Percentiles rank a stretch among this genome's conserved stretches.
phyloP scores from a whole-genome alignment of 2,113 vertebrate species.

The Esox niger region DNA sequence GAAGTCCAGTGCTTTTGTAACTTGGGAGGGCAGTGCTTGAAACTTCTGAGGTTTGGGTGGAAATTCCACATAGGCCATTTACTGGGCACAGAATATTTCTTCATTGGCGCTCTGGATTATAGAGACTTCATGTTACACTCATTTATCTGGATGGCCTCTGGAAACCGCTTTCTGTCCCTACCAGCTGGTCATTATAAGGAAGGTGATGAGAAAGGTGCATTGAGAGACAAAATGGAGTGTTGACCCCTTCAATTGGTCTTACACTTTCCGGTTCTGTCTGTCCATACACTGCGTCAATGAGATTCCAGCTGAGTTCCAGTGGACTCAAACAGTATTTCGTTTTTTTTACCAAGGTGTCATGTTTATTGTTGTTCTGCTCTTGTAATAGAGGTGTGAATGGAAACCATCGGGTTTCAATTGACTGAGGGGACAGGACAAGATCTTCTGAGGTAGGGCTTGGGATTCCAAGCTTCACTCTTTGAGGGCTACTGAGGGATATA shows the following conservation, averaged over 20 bases:
- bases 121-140: not conserved
- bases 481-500: constrained; percentile 68
- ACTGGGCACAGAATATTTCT: not conserved
- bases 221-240: not conserved
- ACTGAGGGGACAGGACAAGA: not conserved
- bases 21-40: not conserved
- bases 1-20: too few species aligned
- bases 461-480: constrained; percentile 39
- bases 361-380: not conserved
- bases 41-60: not conserved
- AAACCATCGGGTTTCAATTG: not conserved
- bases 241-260: not conserved
- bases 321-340: not conserved
- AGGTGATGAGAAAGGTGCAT: not conserved
- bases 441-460: constrained; percentile 4
- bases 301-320: not conserved
- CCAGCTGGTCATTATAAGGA: not conserved
- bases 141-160: not conserved
- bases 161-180: not conserved
- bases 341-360: not conserved
- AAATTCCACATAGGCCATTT: not conserved
- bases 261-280: not conserved
- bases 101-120: not conserved
- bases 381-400: not conserved
- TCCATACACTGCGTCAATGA: not conserved